Conservation (phyloP, 2,888 invertebrate species). For the Pantelozetes paolii region DNA sequence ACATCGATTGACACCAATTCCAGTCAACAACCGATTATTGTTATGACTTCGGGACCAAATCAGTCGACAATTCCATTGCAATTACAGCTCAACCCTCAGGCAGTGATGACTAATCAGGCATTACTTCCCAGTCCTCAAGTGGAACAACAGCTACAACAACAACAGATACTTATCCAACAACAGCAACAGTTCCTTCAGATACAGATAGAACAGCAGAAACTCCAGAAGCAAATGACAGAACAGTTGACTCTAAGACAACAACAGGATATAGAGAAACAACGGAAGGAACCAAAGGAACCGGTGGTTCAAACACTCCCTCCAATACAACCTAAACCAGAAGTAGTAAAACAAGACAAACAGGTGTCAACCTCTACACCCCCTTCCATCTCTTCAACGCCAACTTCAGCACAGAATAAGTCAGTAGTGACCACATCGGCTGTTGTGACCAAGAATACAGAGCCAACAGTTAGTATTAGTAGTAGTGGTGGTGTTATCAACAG, state of each 20-base stretch:
- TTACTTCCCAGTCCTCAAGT: slow-evolving; percentile 30
- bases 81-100: slow-evolving; percentile 34
- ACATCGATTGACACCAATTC: slow-evolving; percentile 29
- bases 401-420: slow-evolving; percentile 33
- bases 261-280: slow-evolving; percentile 15
- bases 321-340: neutral
- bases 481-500: slow-evolving; percentile 34
- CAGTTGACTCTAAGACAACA: slow-evolving; percentile 35
- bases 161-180: slow-evolving; percentile 50
- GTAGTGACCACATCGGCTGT: neutral
- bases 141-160: slow-evolving; percentile 51
- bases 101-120: slow-evolving; percentile 10
- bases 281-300: neutral
- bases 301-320: neutral
- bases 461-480: slow-evolving; percentile 19
- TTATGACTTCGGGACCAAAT: slow-evolving; percentile 38
- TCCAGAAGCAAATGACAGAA: slow-evolving; percentile 39
- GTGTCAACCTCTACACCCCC: slow-evolving; percentile 36
- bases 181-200: slow-evolving; percentile 49
- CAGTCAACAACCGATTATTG: slow-evolving; percentile 22
- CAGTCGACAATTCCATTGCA: slow-evolving; percentile 36
- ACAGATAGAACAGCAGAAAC: slow-evolving; percentile 44
- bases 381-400: slow-evolving; percentile 38
- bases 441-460: neutral
- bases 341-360: slow-evolving; percentile 34